Percentiles rank a stretch among this genome's conserved stretches.
These are phyloP conservation scores for Pelecanoides urinatrix DNA, from an alignment of 2,113 vertebrate genomes.

Conservation along the genomic window DNA sequence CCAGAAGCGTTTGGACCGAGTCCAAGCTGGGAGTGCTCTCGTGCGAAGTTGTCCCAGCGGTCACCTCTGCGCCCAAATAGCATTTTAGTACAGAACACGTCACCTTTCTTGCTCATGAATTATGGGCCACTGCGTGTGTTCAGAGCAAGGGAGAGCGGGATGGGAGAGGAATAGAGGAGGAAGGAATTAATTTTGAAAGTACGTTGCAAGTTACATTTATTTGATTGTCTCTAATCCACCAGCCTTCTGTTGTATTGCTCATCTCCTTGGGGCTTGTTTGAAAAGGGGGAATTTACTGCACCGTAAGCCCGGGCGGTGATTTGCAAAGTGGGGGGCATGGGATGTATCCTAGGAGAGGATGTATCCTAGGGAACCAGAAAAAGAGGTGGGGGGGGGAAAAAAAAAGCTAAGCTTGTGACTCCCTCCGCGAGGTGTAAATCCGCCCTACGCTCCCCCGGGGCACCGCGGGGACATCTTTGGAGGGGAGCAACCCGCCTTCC, in stretches of 20 bases:
- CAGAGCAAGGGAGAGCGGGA: background rate
- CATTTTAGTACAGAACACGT: background rate
- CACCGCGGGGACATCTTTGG: background rate
- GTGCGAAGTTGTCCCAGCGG: background rate
- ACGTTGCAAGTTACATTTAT: background rate
- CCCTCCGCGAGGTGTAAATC: background rate
- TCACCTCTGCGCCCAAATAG: background rate
- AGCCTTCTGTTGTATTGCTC: background rate
- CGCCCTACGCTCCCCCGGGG: background rate
- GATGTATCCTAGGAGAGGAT: constrained; percentile 18
- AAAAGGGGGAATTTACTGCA: constrained; percentile 25
- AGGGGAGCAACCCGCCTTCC: background rate
- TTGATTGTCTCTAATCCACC: background rate
- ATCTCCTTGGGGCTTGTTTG: background rate
- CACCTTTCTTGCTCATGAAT: background rate
- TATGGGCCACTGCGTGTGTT: background rate
- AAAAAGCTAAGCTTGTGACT: background rate
- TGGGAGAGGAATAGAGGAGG: background rate
- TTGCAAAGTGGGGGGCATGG: background rate
- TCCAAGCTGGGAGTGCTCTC: background rate
- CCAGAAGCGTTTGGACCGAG: background rate
- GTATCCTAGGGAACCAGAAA: background rate
- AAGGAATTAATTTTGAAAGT: background rate
- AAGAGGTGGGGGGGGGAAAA: background rate
- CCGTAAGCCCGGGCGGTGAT: background rate